A percentile compares a stretch with the other conserved stretches of the same genome.
Conservation (phyloP, 2,888 invertebrate genomes). For the Drosophila paucipuncta region DNA sequence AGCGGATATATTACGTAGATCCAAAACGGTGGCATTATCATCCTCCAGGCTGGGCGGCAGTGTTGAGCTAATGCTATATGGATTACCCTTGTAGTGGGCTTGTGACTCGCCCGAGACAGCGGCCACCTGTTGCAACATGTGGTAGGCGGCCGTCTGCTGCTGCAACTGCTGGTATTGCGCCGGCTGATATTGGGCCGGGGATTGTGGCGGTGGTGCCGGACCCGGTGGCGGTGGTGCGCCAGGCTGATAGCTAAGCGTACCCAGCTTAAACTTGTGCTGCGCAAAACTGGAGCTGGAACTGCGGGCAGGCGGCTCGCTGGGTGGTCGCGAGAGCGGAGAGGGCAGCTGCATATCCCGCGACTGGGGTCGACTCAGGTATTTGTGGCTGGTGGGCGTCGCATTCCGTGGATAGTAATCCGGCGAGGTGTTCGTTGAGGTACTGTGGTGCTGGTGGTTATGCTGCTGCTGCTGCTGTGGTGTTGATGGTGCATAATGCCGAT, state of each 20-base stretch:
- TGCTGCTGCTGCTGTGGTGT: constrained; percentile 57
- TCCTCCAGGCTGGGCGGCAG: constrained; percentile 65
- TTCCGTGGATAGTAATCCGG: constrained; percentile 82
- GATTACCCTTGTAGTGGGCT: constrained; percentile 70
- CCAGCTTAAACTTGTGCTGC: constrained; percentile 85
- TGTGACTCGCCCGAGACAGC: constrained; percentile 74
- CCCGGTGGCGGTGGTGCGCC: neutral
- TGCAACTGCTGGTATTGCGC: constrained; percentile 73
- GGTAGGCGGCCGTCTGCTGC: constrained; percentile 73
- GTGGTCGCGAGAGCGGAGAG: constrained; percentile 75
- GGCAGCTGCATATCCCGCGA: constrained; percentile 81
- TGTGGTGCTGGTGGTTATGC: constrained; percentile 62
- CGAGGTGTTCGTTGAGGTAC: constrained; percentile 81
- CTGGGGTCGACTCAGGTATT: constrained; percentile 82
- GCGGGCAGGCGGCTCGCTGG: constrained; percentile 67
- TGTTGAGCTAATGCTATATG: constrained; percentile 63
- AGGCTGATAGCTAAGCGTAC: constrained; percentile 64
- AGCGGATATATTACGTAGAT: constrained; percentile 83
- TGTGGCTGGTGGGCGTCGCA: constrained; percentile 76
- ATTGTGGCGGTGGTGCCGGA: constrained; percentile 37
- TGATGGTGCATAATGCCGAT: constrained; percentile 68
- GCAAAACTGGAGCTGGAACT: constrained; percentile 83
- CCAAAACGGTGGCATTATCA: constrained; percentile 83
- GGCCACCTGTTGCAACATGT: constrained; percentile 76
- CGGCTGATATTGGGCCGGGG: constrained; percentile 64